Evolutionary conservation across 2,797 vertebrate species (phyloP).

Genomic region (Pseudochirops cupreus): DNA sequence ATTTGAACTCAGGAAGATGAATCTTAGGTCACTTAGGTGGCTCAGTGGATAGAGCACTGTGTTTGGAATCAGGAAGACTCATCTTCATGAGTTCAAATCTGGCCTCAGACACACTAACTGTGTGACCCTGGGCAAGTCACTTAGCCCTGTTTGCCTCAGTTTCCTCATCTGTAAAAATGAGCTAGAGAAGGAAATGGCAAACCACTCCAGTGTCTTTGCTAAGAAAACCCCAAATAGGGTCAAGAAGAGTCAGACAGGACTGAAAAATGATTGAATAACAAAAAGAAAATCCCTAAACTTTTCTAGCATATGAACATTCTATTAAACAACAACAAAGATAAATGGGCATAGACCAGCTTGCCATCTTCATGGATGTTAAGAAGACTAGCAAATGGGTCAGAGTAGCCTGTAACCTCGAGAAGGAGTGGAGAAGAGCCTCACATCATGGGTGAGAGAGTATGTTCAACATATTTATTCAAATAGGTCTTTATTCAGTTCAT

Average conservation of each 20-base stretch:
- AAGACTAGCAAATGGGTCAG: slow-evolving; percentile 73
- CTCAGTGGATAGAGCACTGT: too few relatives aligned
- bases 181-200: background rate
- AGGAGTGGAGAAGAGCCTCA: slow-evolving; percentile 66
- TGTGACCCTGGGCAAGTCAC: background rate
- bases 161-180: background rate
- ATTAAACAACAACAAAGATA: background rate
- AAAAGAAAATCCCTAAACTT: background rate
- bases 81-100: background rate
- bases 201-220: background rate
- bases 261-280: background rate
- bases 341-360: background rate
- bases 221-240: background rate
- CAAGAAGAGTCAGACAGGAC: background rate
- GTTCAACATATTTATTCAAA: background rate
- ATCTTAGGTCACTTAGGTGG: too few relatives aligned
- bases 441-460: background rate
- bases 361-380: background rate
- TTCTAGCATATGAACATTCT: background rate
- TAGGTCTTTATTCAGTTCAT: background rate
- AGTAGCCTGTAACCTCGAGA: slow-evolving; percentile 76
- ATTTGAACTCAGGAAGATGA: too few relatives aligned
- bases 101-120: background rate
- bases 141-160: background rate
- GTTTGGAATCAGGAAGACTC: too few relatives aligned